A percentile compares a stretch with the other conserved stretches of the same genome.
Evolutionary conservation across 2,797 vertebrate species (phyloP).

Genomic region (Esox lucius): DNA sequence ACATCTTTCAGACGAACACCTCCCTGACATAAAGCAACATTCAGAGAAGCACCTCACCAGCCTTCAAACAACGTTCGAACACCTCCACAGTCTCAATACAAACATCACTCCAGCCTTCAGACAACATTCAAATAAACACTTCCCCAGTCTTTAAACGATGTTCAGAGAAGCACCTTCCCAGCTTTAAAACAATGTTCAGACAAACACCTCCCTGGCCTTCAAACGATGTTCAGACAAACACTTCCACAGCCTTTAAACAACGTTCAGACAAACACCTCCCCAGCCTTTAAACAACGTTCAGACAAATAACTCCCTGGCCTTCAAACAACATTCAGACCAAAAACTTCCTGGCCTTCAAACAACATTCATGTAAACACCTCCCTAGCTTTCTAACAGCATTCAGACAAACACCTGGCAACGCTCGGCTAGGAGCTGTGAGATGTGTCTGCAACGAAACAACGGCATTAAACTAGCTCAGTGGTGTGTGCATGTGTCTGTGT

Average conservation of each 20-base stretch:
- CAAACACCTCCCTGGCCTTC: not conserved
- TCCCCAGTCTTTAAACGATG: not conserved
- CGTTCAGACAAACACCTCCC: slow-evolving; percentile 17
- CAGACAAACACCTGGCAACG: slow-evolving; percentile 33
- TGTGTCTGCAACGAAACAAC: slow-evolving; percentile 56
- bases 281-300: not conserved
- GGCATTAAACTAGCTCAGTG: slow-evolving; percentile 7
- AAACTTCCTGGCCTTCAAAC: not conserved
- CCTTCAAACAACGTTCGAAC: not conserved
- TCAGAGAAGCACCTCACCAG: slow-evolving; percentile 5
- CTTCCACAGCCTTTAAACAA: not conserved
- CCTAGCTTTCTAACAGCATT: slow-evolving; percentile 38
- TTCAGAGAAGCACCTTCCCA: slow-evolving; percentile 2
- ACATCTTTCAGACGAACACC: slow-evolving; percentile 6
- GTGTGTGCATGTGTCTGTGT: slow-evolving; percentile 46
- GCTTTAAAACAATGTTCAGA: slow-evolving; percentile 14
- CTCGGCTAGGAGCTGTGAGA: slow-evolving; percentile 22
- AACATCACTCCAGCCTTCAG: not conserved
- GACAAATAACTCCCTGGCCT: slow-evolving; percentile 57
- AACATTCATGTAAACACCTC: not conserved
- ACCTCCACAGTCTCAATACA: slow-evolving; percentile 51
- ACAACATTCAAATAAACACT: slow-evolving; percentile 12
- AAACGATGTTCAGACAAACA: slow-evolving; percentile 7
- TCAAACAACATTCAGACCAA: slow-evolving; percentile 10
- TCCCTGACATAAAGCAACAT: not conserved